These are phyloP conservation scores for Aquatica leii DNA, from an alignment of 2,888 invertebrate genomes.

Conservation along the genomic window DNA sequence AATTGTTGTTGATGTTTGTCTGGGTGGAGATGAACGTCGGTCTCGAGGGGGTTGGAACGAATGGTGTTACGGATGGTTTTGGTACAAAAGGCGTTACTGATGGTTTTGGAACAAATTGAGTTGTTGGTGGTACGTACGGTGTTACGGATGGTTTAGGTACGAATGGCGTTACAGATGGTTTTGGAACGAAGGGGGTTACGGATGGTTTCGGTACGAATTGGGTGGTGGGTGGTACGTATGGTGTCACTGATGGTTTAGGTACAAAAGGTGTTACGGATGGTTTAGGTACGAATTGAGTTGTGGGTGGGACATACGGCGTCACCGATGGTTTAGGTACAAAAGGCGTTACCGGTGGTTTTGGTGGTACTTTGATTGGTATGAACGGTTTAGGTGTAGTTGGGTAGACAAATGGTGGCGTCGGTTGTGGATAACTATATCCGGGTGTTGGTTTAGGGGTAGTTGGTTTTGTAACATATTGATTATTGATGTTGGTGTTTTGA, in stretches of 20 bases:
- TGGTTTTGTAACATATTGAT: constrained; percentile 10
- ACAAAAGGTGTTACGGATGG: not conserved
- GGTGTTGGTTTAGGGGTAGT: constrained; percentile 7
- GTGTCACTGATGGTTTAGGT: not conserved
- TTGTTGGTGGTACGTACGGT: not conserved
- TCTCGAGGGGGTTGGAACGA: not conserved
- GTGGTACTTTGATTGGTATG: not conserved
- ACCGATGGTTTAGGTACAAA: not conserved
- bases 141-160: not conserved
- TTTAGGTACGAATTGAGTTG: not conserved
- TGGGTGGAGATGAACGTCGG: no score
- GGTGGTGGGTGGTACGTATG: not conserved
- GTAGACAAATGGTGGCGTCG: constrained; percentile 18
- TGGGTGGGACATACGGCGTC: not conserved
- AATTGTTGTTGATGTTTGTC: constrained; percentile 7
- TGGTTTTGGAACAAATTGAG: no score
- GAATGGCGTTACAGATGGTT: not conserved
- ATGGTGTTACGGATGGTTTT: not conserved
- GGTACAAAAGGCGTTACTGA: not conserved
- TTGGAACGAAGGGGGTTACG: not conserved
- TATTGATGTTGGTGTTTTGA: constrained; percentile 13
- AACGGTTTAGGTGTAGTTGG: constrained; percentile 1
- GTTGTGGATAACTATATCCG: constrained; percentile 17
- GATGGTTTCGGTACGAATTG: constrained; percentile 3
- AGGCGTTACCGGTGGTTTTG: not conserved